Conservation (phyloP, 2,797 vertebrate genomes). For the Schizopygopsis pylzovi region DNA sequence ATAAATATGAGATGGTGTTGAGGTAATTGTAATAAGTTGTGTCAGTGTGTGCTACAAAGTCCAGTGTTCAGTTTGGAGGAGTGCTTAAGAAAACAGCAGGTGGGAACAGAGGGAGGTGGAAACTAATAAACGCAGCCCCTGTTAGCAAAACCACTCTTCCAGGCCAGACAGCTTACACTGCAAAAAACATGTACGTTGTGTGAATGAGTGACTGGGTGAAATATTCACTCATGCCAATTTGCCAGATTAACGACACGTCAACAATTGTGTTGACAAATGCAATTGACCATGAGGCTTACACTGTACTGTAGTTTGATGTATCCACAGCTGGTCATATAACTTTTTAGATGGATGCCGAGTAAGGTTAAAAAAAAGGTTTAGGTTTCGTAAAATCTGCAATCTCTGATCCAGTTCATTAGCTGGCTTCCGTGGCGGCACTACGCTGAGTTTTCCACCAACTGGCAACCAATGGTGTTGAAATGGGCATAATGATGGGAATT, state of each 20-base stretch:
- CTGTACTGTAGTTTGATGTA: no score
- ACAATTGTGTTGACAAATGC: no score
- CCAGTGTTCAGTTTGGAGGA: not conserved
- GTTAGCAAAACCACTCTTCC: not conserved
- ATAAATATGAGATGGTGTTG: not conserved
- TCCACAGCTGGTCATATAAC: no score
- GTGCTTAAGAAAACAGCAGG: not conserved
- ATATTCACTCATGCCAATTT: not conserved
- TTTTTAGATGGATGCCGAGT: no score
- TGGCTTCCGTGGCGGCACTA: not conserved
- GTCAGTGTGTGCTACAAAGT: not conserved
- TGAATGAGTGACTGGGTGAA: not conserved
- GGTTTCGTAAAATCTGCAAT: not conserved
- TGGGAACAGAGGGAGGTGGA: not conserved
- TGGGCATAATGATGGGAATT: not conserved
- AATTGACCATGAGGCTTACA: no score
- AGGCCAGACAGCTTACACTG: not conserved
- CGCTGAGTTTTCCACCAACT: not conserved
- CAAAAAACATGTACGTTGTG: not conserved
- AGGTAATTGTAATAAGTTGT: not conserved
- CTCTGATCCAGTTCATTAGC: not conserved
- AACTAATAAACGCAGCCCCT: not conserved
- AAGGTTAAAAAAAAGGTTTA: no score
- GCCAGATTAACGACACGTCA: no score
- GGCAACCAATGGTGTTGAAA: not conserved